Conservation (phyloP, 2,113 vertebrate species). For the Physeter macrocephalus region DNA sequence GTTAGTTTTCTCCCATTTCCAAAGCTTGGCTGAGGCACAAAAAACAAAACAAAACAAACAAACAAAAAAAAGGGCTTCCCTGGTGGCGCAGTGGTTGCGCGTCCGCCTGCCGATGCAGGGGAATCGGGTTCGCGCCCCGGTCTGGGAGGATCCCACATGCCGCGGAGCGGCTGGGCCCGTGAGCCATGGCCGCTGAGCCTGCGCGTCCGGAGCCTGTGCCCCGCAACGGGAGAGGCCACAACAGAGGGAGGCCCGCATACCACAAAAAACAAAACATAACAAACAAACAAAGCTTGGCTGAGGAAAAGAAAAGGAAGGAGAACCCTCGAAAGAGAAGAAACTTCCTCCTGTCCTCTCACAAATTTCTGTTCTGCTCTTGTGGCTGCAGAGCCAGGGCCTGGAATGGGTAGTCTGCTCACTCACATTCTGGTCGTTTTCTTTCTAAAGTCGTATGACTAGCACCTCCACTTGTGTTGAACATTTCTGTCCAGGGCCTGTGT, state of each 20-base stretch:
- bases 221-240: no score
- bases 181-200: no score
- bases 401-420: not conserved
- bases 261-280: no score
- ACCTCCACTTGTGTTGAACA: not conserved
- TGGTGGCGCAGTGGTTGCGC: no score
- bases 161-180: no score
- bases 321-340: not conserved
- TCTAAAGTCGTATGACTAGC: not conserved
- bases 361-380: not conserved
- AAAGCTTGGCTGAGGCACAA: not conserved
- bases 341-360: not conserved
- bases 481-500: not conserved
- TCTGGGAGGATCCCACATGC: no score
- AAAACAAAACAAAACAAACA: no score
- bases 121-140: no score
- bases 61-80: no score
- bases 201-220: no score
- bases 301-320: not conserved
- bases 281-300: not conserved
- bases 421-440: not conserved
- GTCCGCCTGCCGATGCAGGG: no score
- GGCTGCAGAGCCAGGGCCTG: not conserved
- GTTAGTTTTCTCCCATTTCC: not conserved
- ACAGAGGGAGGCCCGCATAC: no score